Conservation (phyloP, 2,797 vertebrate genomes). For the Phyllotis vaccarum region DNA sequence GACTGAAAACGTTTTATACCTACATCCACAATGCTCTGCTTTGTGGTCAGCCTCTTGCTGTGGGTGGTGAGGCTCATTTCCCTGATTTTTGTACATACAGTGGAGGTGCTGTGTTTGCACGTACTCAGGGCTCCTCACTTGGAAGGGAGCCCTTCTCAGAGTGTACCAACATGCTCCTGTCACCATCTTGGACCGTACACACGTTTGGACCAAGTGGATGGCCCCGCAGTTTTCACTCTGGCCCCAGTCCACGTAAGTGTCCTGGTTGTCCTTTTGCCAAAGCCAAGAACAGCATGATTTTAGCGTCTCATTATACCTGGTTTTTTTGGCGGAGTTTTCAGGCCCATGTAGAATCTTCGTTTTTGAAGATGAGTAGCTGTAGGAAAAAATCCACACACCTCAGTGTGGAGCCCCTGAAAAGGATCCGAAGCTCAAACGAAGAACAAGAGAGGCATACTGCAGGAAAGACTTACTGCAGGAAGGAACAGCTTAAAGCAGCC, state of each 20-base stretch:
- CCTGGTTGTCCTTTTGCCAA: conserved; percentile 34
- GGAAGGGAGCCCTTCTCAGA: neutral
- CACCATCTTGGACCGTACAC: neutral
- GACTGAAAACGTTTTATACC: neutral
- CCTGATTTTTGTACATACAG: neutral
- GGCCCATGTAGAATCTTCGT: conserved; percentile 34
- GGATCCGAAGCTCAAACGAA: conserved; percentile 30
- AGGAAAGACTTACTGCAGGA: conserved; percentile 71
- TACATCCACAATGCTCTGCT: neutral
- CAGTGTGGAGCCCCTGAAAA: conserved; percentile 35
- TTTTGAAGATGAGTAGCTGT: conserved; percentile 56
- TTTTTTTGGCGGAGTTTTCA: conserved; percentile 39
- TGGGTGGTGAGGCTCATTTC: neutral
- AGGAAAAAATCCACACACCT: neutral
- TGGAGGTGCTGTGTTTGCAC: neutral
- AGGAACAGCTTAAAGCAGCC: conserved; percentile 73
- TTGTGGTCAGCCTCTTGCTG: neutral
- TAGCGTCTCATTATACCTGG: neutral
- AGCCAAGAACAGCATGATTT: conserved; percentile 36
- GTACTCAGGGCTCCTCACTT: neutral
- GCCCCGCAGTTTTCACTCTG: conserved; percentile 18
- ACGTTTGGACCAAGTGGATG: neutral
- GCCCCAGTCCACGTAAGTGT: neutral
- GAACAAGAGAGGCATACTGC: conserved; percentile 62
- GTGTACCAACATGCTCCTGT: neutral